phyloP scores from a whole-genome alignment of 2,888 invertebrate genomes.

The Machimus atricapillus region DNA sequence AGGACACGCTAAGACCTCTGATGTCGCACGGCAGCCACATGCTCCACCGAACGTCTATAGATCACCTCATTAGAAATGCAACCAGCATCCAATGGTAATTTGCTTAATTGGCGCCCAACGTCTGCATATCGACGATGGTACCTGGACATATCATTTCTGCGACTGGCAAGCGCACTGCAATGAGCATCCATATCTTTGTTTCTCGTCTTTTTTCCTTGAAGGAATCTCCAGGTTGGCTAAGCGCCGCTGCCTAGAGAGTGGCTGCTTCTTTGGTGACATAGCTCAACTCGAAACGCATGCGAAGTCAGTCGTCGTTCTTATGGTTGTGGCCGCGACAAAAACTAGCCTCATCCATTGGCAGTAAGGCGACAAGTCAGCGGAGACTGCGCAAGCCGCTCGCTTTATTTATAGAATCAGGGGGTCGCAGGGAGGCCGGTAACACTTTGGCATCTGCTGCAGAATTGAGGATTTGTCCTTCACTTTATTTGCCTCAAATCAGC shows the following conservation, averaged over 20 bases:
- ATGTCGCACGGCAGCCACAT: neutral
- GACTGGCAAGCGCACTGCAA: neutral
- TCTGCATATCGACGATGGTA: conserved; percentile 31
- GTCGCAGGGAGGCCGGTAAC: neutral
- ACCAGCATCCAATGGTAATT: conserved; percentile 31
- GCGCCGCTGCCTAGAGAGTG: neutral
- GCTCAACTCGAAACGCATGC: conserved; percentile 23
- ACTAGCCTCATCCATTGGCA: neutral
- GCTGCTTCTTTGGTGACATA: conserved; percentile 12
- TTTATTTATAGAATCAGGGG: conserved; percentile 36
- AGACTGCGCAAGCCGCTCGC: neutral
- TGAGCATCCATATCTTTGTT: neutral
- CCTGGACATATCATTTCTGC: conserved; percentile 26
- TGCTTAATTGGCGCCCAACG: conserved; percentile 39
- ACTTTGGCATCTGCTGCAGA: conserved; percentile 33
- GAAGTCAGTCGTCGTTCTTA: neutral
- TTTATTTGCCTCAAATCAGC: conserved; percentile 36
- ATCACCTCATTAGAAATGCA: conserved; percentile 32
- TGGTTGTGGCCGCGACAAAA: neutral
- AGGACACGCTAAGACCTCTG: neutral
- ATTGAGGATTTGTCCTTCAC: conserved; percentile 39
- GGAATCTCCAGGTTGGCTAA: conserved; percentile 1
- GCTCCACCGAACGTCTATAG: neutral
- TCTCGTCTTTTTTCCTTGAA: neutral
- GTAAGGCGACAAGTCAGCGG: neutral